Evolutionary conservation across 2,888 invertebrate species (phyloP).

Genomic region (Conistra vaccinii): DNA sequence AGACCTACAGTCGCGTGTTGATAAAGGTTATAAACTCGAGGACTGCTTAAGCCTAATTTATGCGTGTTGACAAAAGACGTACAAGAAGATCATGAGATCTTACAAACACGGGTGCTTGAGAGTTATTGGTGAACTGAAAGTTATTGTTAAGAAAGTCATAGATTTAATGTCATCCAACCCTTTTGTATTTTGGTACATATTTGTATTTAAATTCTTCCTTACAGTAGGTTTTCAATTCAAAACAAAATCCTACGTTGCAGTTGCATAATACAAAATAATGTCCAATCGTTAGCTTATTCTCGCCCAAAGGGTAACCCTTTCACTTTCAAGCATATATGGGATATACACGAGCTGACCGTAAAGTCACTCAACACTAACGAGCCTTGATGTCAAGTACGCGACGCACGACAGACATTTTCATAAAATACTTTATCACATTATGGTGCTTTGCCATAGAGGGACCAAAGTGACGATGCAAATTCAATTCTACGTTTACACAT

Average conservation of each 20-base stretch:
- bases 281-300: constrained; percentile 32
- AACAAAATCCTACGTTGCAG: constrained; percentile 4
- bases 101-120: constrained; percentile 2
- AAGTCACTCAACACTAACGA: constrained; percentile 69
- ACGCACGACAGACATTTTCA: constrained; percentile 65
- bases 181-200: not conserved
- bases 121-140: constrained; percentile 9
- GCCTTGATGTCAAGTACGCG: constrained; percentile 64
- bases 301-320: constrained; percentile 46
- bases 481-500: constrained; percentile 71
- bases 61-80: constrained; percentile 51
- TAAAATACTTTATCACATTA: constrained; percentile 63
- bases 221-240: constrained; percentile 2
- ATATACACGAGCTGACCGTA: constrained; percentile 62
- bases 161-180: not conserved
- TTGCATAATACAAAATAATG: constrained; percentile 31
- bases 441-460: constrained; percentile 38
- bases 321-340: constrained; percentile 52
- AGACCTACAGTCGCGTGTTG: constrained; percentile 45
- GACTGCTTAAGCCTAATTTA: constrained; percentile 57
- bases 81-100: constrained; percentile 38
- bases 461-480: constrained; percentile 69
- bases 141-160: constrained; percentile 12
- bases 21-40: constrained; percentile 54
- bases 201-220: not conserved